These are phyloP conservation scores for Orthonevra nobilis DNA, from an alignment of 2,888 invertebrate species.

Conservation along the genomic window DNA sequence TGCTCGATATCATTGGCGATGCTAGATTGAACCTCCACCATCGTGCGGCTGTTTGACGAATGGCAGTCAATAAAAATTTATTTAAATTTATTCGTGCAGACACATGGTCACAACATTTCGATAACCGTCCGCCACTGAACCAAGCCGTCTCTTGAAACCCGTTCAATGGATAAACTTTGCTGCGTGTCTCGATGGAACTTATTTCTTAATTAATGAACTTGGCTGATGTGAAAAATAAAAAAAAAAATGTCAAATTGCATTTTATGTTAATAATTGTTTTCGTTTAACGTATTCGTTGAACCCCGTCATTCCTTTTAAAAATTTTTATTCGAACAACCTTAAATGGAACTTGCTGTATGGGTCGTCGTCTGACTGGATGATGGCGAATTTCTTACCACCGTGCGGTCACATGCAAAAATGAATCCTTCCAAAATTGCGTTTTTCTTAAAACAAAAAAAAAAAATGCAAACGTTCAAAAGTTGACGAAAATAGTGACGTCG, in stretches of 20 bases:
- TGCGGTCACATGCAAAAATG: conserved; percentile 47
- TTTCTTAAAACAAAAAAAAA: no score
- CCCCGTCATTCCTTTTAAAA: no score
- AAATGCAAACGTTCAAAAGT: no score
- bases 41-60: conserved; percentile 28
- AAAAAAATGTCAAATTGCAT: conserved; percentile 45
- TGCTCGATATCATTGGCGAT: conserved; percentile 18
- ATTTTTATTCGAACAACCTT: no score
- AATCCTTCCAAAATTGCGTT: conserved; percentile 42
- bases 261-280: conserved; percentile 49
- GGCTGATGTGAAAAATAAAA: conserved; percentile 7
- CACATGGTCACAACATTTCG: neutral
- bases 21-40: conserved; percentile 14
- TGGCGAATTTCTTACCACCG: no score
- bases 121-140: no score
- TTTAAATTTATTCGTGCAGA: conserved; percentile 57
- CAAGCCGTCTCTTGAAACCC: no score
- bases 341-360: no score
- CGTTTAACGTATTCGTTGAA: neutral
- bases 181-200: neutral
- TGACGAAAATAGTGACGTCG: no score
- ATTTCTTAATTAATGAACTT: conserved; percentile 61
- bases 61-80: conserved; percentile 52
- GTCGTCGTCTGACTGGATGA: no score
- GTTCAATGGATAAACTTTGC: no score